Percentiles rank a stretch among this genome's conserved stretches.
Conservation (phyloP, 2,113 vertebrate genomes). For the Pantherophis guttatus region DNA sequence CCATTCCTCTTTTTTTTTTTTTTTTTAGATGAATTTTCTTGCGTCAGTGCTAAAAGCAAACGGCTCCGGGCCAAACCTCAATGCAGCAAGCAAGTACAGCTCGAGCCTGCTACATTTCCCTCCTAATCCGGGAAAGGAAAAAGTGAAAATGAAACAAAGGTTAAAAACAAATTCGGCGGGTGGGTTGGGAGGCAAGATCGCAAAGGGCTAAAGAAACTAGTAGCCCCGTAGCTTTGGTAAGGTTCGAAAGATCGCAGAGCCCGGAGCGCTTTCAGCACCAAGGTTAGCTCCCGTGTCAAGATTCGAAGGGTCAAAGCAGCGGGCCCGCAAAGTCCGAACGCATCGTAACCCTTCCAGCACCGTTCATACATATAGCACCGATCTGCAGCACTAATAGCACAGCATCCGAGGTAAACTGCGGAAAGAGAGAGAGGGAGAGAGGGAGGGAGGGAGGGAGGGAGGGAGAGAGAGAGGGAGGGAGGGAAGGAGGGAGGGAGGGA, state of each 20-base stretch:
- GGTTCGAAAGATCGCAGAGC: neutral
- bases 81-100: neutral
- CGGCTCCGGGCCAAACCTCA: neutral
- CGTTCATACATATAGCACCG: rapidly evolving
- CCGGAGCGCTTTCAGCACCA: neutral
- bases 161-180: neutral
- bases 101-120: neutral
- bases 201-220: neutral
- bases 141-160: neutral
- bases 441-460: too few relatives aligned
- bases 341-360: neutral
- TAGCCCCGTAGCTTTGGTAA: neutral
- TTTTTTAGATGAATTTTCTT: slow-evolving; percentile 40
- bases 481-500: too few relatives aligned
- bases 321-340: neutral
- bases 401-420: neutral
- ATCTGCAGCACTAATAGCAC: neutral
- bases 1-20: slow-evolving; percentile 66
- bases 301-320: too few relatives aligned
- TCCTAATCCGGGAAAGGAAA: neutral
- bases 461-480: neutral
- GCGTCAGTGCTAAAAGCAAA: neutral
- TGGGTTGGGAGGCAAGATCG: neutral
- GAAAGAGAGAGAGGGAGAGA: neutral
- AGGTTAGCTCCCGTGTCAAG: neutral